Evolutionary conservation across 2,797 vertebrate species (phyloP).

Genomic region (Bryconaethiops microstoma): DNA sequence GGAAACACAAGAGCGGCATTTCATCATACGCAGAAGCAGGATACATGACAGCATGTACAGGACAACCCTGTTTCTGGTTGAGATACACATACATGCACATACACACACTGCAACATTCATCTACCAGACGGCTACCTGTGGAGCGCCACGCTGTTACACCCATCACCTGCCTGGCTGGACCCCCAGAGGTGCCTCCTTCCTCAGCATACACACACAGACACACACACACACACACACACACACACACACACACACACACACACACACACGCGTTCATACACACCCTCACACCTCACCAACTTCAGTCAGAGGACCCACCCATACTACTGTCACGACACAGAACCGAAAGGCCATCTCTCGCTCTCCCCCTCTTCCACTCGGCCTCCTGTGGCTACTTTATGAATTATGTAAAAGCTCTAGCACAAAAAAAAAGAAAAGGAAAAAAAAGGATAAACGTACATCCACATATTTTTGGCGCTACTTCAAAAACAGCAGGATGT

Average conservation of each 20-base stretch:
- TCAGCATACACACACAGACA: not conserved
- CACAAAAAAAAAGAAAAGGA: not conserved
- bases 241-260: not conserved
- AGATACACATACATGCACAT: not conserved
- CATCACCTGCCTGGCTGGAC: constrained; percentile 41
- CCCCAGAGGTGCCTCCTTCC: constrained; percentile 27
- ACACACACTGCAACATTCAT: constrained; percentile 28
- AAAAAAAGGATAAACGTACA: not conserved
- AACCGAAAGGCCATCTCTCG: constrained; percentile 38
- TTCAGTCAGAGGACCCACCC: constrained; percentile 26
- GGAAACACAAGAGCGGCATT: not conserved
- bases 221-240: constrained; percentile 3
- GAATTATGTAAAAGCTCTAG: constrained; percentile 34
- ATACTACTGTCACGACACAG: constrained; percentile 40
- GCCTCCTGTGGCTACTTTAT: constrained; percentile 25
- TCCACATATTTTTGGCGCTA: constrained; percentile 28
- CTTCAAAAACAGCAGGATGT: constrained; percentile 38
- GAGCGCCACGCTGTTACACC: constrained; percentile 34
- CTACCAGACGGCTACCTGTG: constrained; percentile 53
- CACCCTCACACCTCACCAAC: constrained; percentile 21
- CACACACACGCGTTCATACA: not conserved
- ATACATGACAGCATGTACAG: constrained; percentile 11
- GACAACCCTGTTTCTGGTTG: constrained; percentile 5
- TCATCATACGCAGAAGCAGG: not conserved
- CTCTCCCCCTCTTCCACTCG: constrained; percentile 18